Conservation (phyloP, 2,113 vertebrate genomes). For the Hippocampus comes region DNA sequence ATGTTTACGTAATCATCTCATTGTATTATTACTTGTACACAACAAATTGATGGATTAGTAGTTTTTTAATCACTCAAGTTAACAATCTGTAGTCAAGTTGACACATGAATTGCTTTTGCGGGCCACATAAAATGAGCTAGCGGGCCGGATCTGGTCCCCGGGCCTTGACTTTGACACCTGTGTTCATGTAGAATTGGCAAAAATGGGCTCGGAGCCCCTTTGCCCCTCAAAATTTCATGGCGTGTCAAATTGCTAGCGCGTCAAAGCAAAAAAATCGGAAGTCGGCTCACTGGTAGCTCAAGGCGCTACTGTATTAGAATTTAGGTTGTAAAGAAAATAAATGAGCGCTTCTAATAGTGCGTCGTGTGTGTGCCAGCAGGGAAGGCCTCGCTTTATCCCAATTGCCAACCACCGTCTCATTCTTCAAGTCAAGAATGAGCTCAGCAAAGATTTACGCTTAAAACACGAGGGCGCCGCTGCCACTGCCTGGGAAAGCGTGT, state of each 20-base stretch:
- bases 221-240: conserved; percentile 12
- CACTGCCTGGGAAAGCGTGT: conserved; percentile 51
- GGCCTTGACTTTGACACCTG: too few relatives aligned
- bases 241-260: neutral
- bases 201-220: too few relatives aligned
- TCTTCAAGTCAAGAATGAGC: conserved; percentile 41
- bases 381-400: neutral
- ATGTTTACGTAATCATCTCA: too few relatives aligned
- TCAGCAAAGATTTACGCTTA: conserved; percentile 65
- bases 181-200: too few relatives aligned
- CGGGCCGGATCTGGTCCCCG: too few relatives aligned
- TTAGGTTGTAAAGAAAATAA: neutral
- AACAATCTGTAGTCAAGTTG: too few relatives aligned
- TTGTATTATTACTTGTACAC: too few relatives aligned
- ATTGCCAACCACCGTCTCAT: neutral
- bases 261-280: too few relatives aligned
- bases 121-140: too few relatives aligned
- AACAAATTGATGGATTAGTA: too few relatives aligned
- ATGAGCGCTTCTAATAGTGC: neutral
- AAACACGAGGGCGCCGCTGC: conserved; percentile 33
- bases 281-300: neutral
- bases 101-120: too few relatives aligned
- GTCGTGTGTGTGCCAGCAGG: neutral
- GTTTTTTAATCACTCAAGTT: too few relatives aligned
- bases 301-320: neutral